These are phyloP conservation scores for Rhinophrynus dorsalis DNA, from an alignment of 2,797 vertebrate species.

Conservation along the genomic window DNA sequence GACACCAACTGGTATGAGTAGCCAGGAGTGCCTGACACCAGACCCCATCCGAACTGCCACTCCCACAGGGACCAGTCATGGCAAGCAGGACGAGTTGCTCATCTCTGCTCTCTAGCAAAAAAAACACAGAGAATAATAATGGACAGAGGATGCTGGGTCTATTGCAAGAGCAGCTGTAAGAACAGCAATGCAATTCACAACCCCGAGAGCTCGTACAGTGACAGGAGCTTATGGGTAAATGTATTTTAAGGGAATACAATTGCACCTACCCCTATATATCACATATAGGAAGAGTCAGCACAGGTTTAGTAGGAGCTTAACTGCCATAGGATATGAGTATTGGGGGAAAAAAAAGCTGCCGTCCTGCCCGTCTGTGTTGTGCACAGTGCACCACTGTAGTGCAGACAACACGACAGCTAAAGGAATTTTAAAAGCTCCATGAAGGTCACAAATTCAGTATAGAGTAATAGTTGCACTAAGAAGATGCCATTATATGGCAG, in stretches of 20 bases:
- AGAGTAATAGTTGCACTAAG: constrained; percentile 38
- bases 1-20: constrained; percentile 79
- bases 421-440: constrained; percentile 14
- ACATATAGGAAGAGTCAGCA: neutral
- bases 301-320: constrained; percentile 15
- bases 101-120: constrained; percentile 72
- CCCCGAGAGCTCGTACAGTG: neutral
- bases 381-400: constrained; percentile 3
- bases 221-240: neutral
- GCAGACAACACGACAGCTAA: constrained; percentile 7
- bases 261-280: neutral
- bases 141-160: constrained; percentile 25
- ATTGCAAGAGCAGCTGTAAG: constrained; percentile 6
- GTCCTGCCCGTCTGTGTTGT: neutral
- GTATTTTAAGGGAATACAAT: neutral
- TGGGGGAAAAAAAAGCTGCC: constrained; percentile 4
- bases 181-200: neutral
- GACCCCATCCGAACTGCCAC: constrained; percentile 84
- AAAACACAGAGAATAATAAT: constrained; percentile 28
- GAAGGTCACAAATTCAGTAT: constrained; percentile 21
- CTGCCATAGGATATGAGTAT: constrained; percentile 29
- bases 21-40: constrained; percentile 81
- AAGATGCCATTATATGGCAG: constrained; percentile 23
- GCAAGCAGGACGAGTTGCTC: constrained; percentile 74
- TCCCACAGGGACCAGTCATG: constrained; percentile 60